Percentiles rank a stretch among this genome's conserved stretches.
Evolutionary conservation across 1,140 invertebrate species (phyloP).

Genomic region (Drosophila rufa): DNA sequence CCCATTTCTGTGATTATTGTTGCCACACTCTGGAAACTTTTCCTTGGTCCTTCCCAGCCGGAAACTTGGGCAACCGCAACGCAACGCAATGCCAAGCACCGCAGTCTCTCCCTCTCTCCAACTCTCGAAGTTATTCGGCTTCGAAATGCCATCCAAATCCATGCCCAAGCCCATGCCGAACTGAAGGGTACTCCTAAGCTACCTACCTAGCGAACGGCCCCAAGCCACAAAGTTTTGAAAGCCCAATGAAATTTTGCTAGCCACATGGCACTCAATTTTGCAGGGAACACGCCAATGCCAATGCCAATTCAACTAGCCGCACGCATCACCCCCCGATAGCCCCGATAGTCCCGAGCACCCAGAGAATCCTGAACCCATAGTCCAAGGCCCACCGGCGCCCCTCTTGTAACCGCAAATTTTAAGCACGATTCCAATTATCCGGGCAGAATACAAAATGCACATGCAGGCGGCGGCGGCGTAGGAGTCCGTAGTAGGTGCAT

Average conservation of each 20-base stretch:
- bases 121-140: slow-evolving; percentile 34
- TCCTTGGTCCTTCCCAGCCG: not conserved
- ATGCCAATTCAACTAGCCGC: slow-evolving; percentile 36
- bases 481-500: slow-evolving; percentile 8
- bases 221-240: slow-evolving; percentile 80
- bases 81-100: slow-evolving; percentile 6
- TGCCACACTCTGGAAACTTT: slow-evolving; percentile 22
- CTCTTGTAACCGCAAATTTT: slow-evolving; percentile 75
- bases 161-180: slow-evolving; percentile 5
- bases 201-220: slow-evolving; percentile 3
- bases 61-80: slow-evolving; percentile 28
- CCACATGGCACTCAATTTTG: slow-evolving; percentile 78
- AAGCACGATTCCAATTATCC: slow-evolving; percentile 83
- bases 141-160: slow-evolving; percentile 21
- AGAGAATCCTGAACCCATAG: not conserved
- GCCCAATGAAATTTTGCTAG: slow-evolving; percentile 74
- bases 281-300: slow-evolving; percentile 54
- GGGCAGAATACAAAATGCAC: slow-evolving; percentile 71
- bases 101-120: not conserved
- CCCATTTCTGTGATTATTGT: slow-evolving; percentile 52
- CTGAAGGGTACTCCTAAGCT: slow-evolving; percentile 24
- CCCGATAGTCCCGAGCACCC: not conserved
- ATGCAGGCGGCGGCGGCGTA: slow-evolving; percentile 31
- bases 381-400: slow-evolving; percentile 10
- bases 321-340: slow-evolving; percentile 15